Conservation (phyloP, 2,797 vertebrate genomes). For the Orientallactaga sibirica region DNA sequence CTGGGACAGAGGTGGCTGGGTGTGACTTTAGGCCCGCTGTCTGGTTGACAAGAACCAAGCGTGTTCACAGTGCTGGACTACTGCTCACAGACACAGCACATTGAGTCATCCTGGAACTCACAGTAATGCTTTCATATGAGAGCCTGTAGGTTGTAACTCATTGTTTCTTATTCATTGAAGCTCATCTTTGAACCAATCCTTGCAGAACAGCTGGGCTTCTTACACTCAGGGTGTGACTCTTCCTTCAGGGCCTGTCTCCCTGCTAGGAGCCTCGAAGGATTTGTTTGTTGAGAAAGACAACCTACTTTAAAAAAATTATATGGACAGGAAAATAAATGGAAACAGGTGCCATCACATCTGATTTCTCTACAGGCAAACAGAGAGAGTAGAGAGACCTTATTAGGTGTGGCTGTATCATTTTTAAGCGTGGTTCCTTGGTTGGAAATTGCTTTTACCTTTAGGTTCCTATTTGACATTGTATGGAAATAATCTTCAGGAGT, state of each 20-base stretch:
- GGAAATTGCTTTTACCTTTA: slow-evolving; percentile 81
- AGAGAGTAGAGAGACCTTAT: slow-evolving; percentile 77
- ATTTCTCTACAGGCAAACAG: slow-evolving; percentile 12
- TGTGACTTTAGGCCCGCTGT: not conserved
- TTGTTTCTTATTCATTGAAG: slow-evolving; percentile 88
- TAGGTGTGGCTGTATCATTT: slow-evolving; percentile 79
- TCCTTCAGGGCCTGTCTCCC: slow-evolving; percentile 81
- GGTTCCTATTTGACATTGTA: slow-evolving; percentile 82
- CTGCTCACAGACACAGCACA: not conserved
- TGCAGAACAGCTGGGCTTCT: slow-evolving; percentile 80
- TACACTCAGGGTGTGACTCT: slow-evolving; percentile 88
- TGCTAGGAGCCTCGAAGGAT: slow-evolving; percentile 84
- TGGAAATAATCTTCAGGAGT: slow-evolving; percentile 78
- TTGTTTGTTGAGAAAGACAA: slow-evolving; percentile 78
- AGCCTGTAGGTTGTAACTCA: slow-evolving; percentile 80
- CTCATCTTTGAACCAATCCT: slow-evolving; percentile 86
- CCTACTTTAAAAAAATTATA: slow-evolving; percentile 73
- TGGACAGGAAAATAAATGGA: slow-evolving; percentile 75
- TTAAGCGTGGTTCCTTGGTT: slow-evolving; percentile 84
- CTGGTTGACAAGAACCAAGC: not conserved
- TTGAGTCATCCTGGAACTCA: not conserved
- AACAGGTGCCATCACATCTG: slow-evolving; percentile 70
- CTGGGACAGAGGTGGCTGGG: not conserved
- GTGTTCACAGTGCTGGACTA: not conserved
- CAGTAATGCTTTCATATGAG: slow-evolving; percentile 44